Base-by-base conservation (phyloP, 2,888 invertebrate species). In the Galeruca laticollis region DNA sequence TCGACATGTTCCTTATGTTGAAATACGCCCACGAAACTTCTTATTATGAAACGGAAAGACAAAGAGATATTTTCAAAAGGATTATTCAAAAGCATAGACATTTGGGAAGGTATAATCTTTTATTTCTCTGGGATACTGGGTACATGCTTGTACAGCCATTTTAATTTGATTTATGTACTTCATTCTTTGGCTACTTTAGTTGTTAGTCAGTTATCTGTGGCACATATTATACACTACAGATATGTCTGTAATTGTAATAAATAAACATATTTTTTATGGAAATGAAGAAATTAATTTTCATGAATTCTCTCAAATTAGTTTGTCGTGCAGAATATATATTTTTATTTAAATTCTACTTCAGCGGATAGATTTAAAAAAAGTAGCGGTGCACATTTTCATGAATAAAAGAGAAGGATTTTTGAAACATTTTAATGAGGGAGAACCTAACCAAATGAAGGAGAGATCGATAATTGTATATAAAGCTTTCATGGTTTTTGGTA, bases 271-370 rank as follows among this genome's bases (percentile, higher is more conserved):
- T n/a, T n/a, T n/a, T n/a, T n/a, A n/a, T n/a, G n/a, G n/a, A n/a
- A n/a, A n/a, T n/a, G n/a, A n/a, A n/a, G n/a, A n/a, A n/a, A n/a
- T n/a, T n/a, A n/a, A n/a, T n/a, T n/a, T n/a, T n/a, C n/a, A n/a
- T n/a, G 2, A 5, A 43, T 13, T 51, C 51, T 6, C 18, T 71
- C 40, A 60, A 68, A 68, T 65, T 65, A 64, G 64, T 68, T 60
- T 65, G 57, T 68, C 57, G 49, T 49, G 8, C 6, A 3, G 49
- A 60, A 47, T 26, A 60, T 18, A 47, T 60, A 43, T 60, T 15
- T 20, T 9, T 31, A 43, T 49, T 21, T 2, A 60, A 18, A 49
- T 49, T 47, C 60, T 21, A 49, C 33, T 60, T 18, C 18, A 49
- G 49, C 31, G 60, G 33, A 49, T 49, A 49, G 18, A 49, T 60